Conservation (phyloP, 2,888 invertebrate genomes). For the Liposcelis brunnea region DNA sequence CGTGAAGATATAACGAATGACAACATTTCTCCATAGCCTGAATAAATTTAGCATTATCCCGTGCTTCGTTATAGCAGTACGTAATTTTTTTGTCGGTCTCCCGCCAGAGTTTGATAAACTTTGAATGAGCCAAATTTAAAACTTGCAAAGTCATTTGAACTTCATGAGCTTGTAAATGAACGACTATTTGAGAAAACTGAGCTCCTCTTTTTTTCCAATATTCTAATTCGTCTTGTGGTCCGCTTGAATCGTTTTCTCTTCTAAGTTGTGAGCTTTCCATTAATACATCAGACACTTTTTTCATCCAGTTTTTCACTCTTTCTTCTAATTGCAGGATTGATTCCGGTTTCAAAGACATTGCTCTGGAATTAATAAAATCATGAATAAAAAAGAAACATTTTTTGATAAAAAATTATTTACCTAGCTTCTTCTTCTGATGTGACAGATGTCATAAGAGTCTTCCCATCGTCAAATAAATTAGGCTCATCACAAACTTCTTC, state of each 20-base stretch:
- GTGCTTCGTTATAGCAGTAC: conserved; percentile 88
- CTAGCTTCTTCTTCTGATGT: conserved; percentile 43
- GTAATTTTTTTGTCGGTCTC: conserved; percentile 80
- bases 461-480: conserved; percentile 60
- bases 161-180: conserved; percentile 46
- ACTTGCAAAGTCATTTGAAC: conserved; percentile 58
- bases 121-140: conserved; percentile 57
- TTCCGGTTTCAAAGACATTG: conserved; percentile 46
- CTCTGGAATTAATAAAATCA: conserved; percentile 26
- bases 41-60: conserved; percentile 89
- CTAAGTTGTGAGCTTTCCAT: conserved; percentile 84
- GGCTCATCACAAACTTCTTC: conserved; percentile 67
- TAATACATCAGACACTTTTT: conserved; percentile 52
- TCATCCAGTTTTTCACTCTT: conserved; percentile 61
- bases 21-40: conserved; percentile 89
- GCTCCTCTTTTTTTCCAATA: conserved; percentile 94
- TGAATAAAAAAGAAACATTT: too few species aligned
- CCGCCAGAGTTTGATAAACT: conserved; percentile 63
- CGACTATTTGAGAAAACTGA: conserved; percentile 73
- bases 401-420: too few species aligned
- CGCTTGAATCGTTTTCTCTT: conserved; percentile 72
- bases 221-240: conserved; percentile 86
- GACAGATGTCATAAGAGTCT: conserved; percentile 39
- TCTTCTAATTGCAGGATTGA: conserved; percentile 50
- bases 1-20: conserved; percentile 80